Percentiles rank a stretch among this genome's conserved stretches.
Conservation (phyloP, 2,888 invertebrate species). For the Atethmia centrago region DNA sequence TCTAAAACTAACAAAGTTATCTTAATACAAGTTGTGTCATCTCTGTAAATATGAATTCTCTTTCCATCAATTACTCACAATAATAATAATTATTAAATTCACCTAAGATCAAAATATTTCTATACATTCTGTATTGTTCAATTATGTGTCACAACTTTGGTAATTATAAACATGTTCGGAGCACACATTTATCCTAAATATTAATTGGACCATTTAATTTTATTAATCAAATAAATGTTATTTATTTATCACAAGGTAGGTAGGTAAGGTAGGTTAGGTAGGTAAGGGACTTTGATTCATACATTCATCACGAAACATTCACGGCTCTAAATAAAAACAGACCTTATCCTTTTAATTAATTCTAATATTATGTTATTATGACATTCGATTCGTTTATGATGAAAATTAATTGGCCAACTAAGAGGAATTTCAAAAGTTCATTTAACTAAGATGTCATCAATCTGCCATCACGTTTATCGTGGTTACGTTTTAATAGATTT, state of each 20-base stretch:
- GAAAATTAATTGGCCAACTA: background rate
- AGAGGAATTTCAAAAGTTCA: background rate
- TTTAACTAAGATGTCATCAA: slow-evolving; percentile 2
- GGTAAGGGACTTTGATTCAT: slow-evolving; percentile 9
- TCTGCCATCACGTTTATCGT: background rate
- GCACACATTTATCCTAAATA: slow-evolving; percentile 1
- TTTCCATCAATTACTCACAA: background rate
- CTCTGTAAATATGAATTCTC: background rate
- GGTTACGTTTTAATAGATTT: background rate
- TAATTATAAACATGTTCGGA: slow-evolving; percentile 4
- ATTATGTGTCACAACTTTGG: slow-evolving; percentile 3
- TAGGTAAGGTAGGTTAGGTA: too few species aligned
- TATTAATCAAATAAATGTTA: slow-evolving; percentile 9
- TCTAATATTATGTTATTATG: slow-evolving; percentile 5
- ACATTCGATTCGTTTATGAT: background rate
- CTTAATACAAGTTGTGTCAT: background rate
- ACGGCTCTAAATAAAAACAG: background rate
- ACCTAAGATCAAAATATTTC: slow-evolving; percentile 5
- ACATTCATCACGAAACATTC: background rate
- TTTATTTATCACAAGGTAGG: slow-evolving; percentile 10
- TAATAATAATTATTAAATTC: background rate
- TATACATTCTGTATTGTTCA: background rate
- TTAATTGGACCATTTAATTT: background rate
- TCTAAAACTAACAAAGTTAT: background rate
- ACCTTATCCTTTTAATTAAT: slow-evolving; percentile 11